These are phyloP conservation scores for Nemotelus pantherinus DNA, from an alignment of 2,888 invertebrate genomes.

Conservation along the genomic window DNA sequence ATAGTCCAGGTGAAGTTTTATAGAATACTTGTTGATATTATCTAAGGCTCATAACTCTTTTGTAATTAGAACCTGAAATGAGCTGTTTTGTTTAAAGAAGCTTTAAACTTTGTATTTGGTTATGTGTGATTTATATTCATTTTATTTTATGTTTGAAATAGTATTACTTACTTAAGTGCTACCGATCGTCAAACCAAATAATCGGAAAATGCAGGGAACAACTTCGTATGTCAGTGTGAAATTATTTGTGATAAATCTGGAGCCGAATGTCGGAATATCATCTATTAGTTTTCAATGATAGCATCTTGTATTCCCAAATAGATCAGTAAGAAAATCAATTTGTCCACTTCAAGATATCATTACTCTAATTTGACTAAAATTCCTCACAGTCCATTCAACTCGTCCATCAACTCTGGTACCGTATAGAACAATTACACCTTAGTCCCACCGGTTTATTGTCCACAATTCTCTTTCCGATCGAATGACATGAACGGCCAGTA, in stretches of 20 bases:
- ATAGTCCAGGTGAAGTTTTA: slow-evolving; percentile 14
- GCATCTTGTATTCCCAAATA: no score
- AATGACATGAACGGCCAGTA: slow-evolving; percentile 39
- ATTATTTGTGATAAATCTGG: not conserved
- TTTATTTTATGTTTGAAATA: no score
- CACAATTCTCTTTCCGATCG: slow-evolving; percentile 30
- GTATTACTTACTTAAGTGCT: no score
- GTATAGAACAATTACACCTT: slow-evolving; percentile 15
- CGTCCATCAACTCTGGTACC: not conserved
- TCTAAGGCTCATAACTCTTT: slow-evolving; percentile 23
- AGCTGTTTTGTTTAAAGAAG: no score
- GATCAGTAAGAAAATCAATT: not conserved
- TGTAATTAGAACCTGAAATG: slow-evolving; percentile 22
- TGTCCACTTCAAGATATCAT: not conserved
- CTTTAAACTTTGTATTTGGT: no score
- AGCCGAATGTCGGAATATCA: not conserved
- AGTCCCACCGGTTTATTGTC: slow-evolving; percentile 23
- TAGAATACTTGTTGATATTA: slow-evolving; percentile 18
- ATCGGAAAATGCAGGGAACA: not conserved
- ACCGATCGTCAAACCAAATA: no score
- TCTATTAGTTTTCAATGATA: not conserved
- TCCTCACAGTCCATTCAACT: slow-evolving; percentile 15
- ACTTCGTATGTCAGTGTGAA: not conserved
- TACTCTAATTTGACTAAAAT: not conserved
- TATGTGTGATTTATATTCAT: no score